Conservation (phyloP, 2,113 vertebrate species). For the Typhlomys cinereus region DNA sequence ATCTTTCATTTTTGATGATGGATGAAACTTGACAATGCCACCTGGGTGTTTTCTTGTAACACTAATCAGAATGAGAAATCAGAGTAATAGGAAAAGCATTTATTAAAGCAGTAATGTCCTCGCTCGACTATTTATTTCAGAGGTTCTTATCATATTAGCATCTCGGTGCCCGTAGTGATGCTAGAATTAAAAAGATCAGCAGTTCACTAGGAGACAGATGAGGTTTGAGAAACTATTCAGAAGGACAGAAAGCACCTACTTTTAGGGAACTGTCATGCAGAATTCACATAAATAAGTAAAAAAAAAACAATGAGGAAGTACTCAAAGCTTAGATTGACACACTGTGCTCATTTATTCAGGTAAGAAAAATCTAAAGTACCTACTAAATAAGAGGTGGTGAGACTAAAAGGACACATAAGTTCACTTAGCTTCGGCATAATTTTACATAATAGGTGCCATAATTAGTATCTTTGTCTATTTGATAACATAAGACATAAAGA, state of each 20-base stretch:
- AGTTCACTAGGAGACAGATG: background rate
- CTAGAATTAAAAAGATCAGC: slow-evolving; percentile 52
- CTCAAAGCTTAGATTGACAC: background rate
- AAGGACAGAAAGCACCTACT: background rate
- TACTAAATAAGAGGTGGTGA: background rate
- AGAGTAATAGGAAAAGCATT: slow-evolving; percentile 14
- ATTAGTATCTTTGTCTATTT: background rate
- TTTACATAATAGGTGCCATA: background rate
- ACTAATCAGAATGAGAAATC: slow-evolving; percentile 65
- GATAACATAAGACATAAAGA: background rate
- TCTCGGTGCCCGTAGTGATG: slow-evolving; percentile 9
- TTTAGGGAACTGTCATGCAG: background rate
- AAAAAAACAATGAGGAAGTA: slow-evolving; percentile 19
- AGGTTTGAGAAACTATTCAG: slow-evolving; percentile 31
- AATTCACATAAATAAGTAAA: background rate
- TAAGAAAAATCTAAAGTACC: slow-evolving; percentile 16
- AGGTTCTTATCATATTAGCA: slow-evolving; percentile 40
- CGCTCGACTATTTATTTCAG: slow-evolving; percentile 61
- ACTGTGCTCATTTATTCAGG: background rate
- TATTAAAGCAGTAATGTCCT: slow-evolving; percentile 57
- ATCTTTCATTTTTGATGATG: slow-evolving; percentile 61
- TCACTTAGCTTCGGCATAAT: background rate
- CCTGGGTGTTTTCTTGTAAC: slow-evolving; percentile 54
- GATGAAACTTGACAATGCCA: slow-evolving; percentile 69
- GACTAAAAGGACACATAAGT: background rate